Evolutionary conservation across 2,888 invertebrate species (phyloP).

Genomic region (Onthophagus sagittarius): DNA sequence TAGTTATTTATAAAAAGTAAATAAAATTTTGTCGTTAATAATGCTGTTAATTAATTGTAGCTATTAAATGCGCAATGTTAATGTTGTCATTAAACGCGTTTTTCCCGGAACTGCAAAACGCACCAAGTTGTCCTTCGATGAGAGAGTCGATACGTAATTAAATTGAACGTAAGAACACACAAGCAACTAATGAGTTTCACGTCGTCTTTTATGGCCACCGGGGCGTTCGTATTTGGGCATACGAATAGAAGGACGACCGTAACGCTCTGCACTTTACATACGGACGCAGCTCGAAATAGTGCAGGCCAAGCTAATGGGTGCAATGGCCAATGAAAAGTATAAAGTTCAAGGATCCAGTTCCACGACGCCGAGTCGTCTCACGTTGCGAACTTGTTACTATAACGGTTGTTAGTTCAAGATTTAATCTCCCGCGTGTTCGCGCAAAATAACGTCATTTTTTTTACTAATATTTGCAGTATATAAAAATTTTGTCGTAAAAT

Average conservation of each 20-base stretch:
- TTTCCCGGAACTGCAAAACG: background rate
- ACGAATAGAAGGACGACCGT: conserved; percentile 13
- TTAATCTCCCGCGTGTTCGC: background rate
- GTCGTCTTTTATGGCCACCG: background rate
- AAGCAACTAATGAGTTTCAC: background rate
- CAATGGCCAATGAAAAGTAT: conserved; percentile 41
- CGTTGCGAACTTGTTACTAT: background rate
- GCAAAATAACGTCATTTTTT: background rate
- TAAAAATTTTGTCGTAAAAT: background rate
- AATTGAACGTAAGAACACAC: background rate
- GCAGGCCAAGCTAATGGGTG: conserved; percentile 30
- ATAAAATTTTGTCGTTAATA: background rate
- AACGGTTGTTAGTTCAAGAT: background rate
- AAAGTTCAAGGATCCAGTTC: conserved; percentile 39
- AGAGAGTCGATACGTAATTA: background rate
- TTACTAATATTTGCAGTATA: background rate
- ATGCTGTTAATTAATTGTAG: background rate
- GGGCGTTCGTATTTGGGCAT: background rate
- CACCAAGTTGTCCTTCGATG: background rate
- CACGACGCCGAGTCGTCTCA: conserved; percentile 2
- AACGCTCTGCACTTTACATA: background rate
- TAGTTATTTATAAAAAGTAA: background rate
- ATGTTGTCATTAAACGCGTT: background rate
- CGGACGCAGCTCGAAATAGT: conserved; percentile 21
- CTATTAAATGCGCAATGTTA: background rate